Evolutionary conservation across 1,140 invertebrate species (phyloP).

Genomic region (Amyelois transitella): DNA sequence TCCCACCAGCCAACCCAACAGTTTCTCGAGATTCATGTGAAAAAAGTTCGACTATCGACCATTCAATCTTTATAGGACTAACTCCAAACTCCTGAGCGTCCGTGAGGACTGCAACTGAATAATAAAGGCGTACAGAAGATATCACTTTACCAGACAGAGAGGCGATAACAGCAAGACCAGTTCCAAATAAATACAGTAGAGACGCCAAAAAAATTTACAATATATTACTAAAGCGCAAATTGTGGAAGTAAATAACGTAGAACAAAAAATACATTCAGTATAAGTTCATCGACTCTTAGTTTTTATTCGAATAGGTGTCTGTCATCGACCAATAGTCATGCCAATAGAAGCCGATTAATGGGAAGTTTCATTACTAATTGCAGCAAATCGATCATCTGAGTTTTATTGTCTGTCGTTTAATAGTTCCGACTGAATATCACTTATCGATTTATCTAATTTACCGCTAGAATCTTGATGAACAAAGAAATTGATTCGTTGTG

Average conservation of each 20-base stretch:
- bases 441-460: not conserved
- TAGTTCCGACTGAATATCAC: not conserved
- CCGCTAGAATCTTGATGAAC: not conserved
- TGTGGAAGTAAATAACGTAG: too few relatives aligned
- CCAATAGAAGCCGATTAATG: not conserved
- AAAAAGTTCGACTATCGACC: too few relatives aligned
- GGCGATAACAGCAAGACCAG: not conserved
- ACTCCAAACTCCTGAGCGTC: not conserved
- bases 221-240: too few relatives aligned
- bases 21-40: too few relatives aligned
- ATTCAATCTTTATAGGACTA: not conserved
- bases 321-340: not conserved
- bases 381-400: not conserved
- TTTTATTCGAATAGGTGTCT: not conserved
- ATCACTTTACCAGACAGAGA: not conserved
- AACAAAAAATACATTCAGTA: not conserved
- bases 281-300: not conserved
- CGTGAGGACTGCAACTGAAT: not conserved
- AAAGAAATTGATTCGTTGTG: not conserved
- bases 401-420: not conserved
- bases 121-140: not conserved
- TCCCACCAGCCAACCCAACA: too few relatives aligned
- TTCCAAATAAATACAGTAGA: not conserved
- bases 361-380: not conserved
- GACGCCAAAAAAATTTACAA: not conserved